Percentiles rank a stretch among this genome's conserved stretches.
Evolutionary conservation across 2,888 invertebrate genomes (phyloP).

Genomic region (Timema cristinae): DNA sequence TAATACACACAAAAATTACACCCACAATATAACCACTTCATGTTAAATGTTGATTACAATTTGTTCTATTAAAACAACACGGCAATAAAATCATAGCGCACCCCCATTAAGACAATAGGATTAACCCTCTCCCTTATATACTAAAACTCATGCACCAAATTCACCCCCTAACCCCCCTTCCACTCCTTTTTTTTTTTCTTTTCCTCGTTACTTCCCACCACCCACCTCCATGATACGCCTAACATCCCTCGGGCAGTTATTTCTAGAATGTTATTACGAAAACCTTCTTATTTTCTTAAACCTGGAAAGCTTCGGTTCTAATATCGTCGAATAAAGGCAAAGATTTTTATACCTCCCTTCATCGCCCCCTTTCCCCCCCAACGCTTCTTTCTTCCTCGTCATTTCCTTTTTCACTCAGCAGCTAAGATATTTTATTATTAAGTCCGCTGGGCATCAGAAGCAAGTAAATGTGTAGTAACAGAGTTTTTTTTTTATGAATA

Average conservation of each 20-base stretch:
- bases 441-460: slow-evolving; percentile 4
- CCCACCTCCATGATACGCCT: background rate
- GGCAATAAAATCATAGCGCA: slow-evolving; percentile 14
- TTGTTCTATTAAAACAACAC: slow-evolving; percentile 14
- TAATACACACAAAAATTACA: too few relatives aligned
- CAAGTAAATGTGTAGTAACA: background rate
- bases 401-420: background rate
- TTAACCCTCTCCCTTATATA: background rate
- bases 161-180: background rate
- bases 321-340: slow-evolving; percentile 13
- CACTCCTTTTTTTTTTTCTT: background rate
- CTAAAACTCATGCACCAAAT: background rate
- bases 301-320: slow-evolving; percentile 9
- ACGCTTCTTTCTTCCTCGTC: background rate
- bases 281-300: slow-evolving; percentile 13
- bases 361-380: background rate
- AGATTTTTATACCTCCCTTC: background rate
- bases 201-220: background rate
- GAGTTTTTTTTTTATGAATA: background rate
- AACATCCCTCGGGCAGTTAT: slow-evolving; percentile 9
- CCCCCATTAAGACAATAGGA: slow-evolving; percentile 13
- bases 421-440: slow-evolving; percentile 14
- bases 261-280: slow-evolving; percentile 15
- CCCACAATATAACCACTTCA: background rate
- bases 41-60: slow-evolving; percentile 15